Evolutionary conservation across 1,140 invertebrate species (phyloP), one percentile per base, ranked within the genome.

Genomic region (Drosophila repletoides): DNA sequence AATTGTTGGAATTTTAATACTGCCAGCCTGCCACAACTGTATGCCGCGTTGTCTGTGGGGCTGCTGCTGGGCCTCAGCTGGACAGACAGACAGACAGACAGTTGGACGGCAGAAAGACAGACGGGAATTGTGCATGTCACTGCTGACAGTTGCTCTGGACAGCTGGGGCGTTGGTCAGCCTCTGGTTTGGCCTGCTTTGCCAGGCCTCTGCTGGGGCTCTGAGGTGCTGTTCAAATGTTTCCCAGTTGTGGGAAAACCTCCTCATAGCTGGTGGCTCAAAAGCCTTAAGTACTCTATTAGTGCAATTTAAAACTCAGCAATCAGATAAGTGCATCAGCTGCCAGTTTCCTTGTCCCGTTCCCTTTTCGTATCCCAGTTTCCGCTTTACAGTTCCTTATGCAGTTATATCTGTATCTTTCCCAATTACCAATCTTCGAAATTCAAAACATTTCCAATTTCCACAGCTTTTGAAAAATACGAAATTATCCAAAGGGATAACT

Each of bases 1-100:
- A 84, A 84, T 84, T 84, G 79, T 84, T 84, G 79, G 79, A 84
- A 84, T 84, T 79, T 84, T 84, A 86, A 84, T 84, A 84, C 79
- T 80, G 64, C 56, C 58, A 58, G 45, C 64, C 43, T 12, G n/a
- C 12, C 36, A 17, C 29, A 2, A 14, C 10, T 48, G 58, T 51
- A 46, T 63, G 59, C 51, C 60, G 31, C 34, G 29, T 56, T 56
- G 60, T 64, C 51, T 64, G 60, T 29, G 28, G 33, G 24, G 40
- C 38, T 43, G 36, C 15, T 10, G 5, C 5, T 21, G 17, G 28
- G n/a, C n/a, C n/a, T n/a, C n/a, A 48, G 19, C 6, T 10, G 41
- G 12, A 24, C 14, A 46, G 22, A 14, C 1, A 2, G 48, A 10
- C 2, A 5, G 17, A 10, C 4, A 14, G n/a, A 5, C 7, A 36